These are phyloP conservation scores for Callorhinus ursinus DNA, from an alignment of 2,113 vertebrate genomes.

Conservation along the genomic window DNA sequence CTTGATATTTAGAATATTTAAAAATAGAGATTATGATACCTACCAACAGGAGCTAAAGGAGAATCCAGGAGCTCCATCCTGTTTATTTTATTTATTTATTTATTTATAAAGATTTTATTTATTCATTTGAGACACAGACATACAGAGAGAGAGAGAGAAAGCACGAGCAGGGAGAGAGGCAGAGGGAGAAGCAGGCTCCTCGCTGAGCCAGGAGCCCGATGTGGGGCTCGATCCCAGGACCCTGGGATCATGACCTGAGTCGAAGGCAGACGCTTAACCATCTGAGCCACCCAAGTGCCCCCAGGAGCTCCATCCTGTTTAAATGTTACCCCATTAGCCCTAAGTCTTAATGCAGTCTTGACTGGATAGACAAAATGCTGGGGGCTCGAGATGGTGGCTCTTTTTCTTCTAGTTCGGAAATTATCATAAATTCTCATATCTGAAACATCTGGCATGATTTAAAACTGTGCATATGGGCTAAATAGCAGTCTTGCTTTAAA, in stretches of 20 bases:
- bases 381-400: background rate
- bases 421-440: background rate
- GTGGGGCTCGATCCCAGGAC: no score
- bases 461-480: background rate
- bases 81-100: background rate
- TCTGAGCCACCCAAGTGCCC: no score
- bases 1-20: conserved; percentile 31
- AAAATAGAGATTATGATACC: background rate
- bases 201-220: no score
- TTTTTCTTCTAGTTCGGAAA: background rate
- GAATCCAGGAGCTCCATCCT: background rate
- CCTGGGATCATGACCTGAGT: no score
- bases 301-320: background rate
- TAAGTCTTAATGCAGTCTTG: background rate
- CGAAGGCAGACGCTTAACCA: no score
- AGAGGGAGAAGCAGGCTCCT: no score
- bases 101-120: no score
- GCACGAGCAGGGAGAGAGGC: no score
- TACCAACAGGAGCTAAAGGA: background rate
- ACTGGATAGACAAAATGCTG: background rate
- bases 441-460: background rate
- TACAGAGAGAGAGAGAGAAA: no score
- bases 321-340: background rate
- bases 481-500: background rate
- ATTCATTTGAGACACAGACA: no score